phyloP scores from a whole-genome alignment of 2,113 vertebrate species.

The Lethenteron reissneri region DNA sequence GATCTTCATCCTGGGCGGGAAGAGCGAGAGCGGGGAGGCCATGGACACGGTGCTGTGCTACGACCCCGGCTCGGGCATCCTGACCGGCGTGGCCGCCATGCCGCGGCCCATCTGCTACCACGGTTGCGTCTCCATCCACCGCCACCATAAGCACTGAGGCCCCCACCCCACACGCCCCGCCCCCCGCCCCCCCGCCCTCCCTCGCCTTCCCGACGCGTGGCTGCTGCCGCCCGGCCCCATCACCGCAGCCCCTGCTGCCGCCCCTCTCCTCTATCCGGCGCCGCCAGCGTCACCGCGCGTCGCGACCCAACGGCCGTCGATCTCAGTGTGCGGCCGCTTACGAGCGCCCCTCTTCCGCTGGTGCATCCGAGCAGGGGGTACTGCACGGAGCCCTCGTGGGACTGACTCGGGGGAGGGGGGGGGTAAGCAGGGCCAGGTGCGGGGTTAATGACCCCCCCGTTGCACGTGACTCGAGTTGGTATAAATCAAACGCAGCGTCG shows the following conservation, averaged over 20 bases:
- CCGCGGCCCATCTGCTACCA: constrained; percentile 87
- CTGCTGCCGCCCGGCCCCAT: not conserved
- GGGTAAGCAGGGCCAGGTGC: no score
- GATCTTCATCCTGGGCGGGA: constrained; percentile 86
- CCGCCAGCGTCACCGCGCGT: no score
- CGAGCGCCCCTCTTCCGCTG: not conserved
- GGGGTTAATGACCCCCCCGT: no score
- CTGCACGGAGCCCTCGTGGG: constrained; percentile 8
- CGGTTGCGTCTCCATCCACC: constrained; percentile 88
- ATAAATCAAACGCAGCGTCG: no score
- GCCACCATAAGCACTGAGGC: constrained; percentile 22
- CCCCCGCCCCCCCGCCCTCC: constrained; percentile 16
- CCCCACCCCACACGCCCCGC: constrained; percentile 7
- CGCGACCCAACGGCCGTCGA: no score
- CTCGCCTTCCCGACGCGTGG: constrained; percentile 11
- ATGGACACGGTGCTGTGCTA: constrained; percentile 83
- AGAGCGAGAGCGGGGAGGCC: constrained; percentile 67
- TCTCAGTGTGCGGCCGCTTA: not conserved
- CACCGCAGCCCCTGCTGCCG: no score
- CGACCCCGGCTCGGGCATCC: constrained; percentile 74
- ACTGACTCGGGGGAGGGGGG: not conserved
- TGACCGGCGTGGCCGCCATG: constrained; percentile 82
- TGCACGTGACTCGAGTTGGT: no score
- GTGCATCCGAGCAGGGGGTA: not conserved
- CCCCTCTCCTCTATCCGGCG: no score